Evolutionary conservation across 2,888 invertebrate species (phyloP), one percentile per base, ranked within the genome.

Genomic region (Drosophila diplacantha): DNA sequence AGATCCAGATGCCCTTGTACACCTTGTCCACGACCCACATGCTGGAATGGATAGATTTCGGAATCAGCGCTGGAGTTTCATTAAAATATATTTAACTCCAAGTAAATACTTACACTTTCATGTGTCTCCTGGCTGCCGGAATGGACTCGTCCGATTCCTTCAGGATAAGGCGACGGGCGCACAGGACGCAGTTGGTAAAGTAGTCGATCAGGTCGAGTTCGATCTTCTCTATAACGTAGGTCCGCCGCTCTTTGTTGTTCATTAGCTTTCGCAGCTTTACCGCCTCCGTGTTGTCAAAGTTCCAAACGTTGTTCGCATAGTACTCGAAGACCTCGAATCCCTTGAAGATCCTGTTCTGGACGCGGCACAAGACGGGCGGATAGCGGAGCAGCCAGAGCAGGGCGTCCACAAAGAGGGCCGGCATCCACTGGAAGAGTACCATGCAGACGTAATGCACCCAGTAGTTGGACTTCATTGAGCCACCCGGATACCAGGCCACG

Each of bases 261-360:
- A 95, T 89, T 6, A 89, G 85, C 3, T 88, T 85, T 31, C 94
- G 88, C 0, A 93, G 73, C 8, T 88, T 85, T 9, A 91, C 87
- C 0, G 93, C 91, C 69, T 92, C 91, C 50, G 92, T 90, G 20
- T 94, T 95, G 43, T 92, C 92, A 86, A 96, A 96, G 83, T 94
- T 93, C 97, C 97, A 97, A 69, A 96, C 95, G 85, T 95, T 95
- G 85, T 94, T 95, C 0, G 96, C 96, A 88, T 97, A 97, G 86
- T 96, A 97, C 84, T 96, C 95, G 82, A 97, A 94, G 0, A 95
- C 94, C 81, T 95, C 94, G 83, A 96, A 95, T 0, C 96, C 95
- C 89, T 95, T 95, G 71, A 91, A 91, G 75, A 97, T 94, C 46
- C 95, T 92, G 58, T 93, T 92, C 74, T 96, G 96, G 2, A 96